Evolutionary conservation across 2,888 invertebrate species (phyloP).

Genomic region (Digitonthophagus gazella): DNA sequence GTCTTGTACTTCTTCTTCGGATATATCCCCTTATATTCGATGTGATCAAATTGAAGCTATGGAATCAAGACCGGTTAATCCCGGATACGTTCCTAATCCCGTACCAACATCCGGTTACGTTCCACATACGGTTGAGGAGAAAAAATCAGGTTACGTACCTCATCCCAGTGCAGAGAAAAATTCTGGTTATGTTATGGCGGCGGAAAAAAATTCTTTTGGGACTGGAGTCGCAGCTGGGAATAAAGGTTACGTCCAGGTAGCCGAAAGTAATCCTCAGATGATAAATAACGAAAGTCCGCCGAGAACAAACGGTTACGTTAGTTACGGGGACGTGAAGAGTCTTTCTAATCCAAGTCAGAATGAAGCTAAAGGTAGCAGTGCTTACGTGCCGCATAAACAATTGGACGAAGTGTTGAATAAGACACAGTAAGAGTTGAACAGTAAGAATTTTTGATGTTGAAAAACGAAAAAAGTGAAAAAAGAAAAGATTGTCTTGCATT

Average conservation of each 20-base stretch:
- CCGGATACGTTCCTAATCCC: not conserved
- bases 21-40: constrained; percentile 12
- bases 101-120: constrained; percentile 9
- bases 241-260: constrained; percentile 35
- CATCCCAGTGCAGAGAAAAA: constrained; percentile 24
- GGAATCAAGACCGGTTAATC: not conserved
- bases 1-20: not conserved
- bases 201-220: constrained; percentile 35
- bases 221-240: constrained; percentile 32
- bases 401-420: constrained; percentile 3
- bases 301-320: constrained; percentile 16
- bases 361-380: constrained; percentile 6
- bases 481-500: not conserved
- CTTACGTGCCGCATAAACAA: constrained; percentile 7
- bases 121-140: not conserved
- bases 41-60: not conserved
- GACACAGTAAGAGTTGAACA: not conserved
- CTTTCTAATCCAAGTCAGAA: no score
- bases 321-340: constrained; percentile 15
- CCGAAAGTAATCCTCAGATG: constrained; percentile 25
- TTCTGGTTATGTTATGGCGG: constrained; percentile 43
- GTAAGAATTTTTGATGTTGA: not conserved
- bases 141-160: not conserved
- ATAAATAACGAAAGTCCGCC: constrained; percentile 11
- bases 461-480: not conserved